Evolutionary conservation across 2,888 invertebrate species (phyloP), one percentile per base, ranked within the genome.

Genomic region (Leucophenga maculata): DNA sequence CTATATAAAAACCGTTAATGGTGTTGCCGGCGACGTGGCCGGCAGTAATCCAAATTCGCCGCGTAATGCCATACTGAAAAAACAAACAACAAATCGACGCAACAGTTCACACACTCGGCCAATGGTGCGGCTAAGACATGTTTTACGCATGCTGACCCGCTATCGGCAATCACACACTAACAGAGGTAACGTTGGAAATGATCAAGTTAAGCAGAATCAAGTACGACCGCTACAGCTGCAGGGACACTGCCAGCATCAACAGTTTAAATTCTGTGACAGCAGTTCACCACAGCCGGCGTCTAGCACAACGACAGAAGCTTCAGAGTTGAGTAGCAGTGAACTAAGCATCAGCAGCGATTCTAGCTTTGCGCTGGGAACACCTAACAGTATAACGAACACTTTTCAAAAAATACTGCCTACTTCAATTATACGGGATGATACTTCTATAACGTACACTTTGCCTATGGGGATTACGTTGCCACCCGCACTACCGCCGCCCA

Each of bases 401-500:
- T 80, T 82, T 67, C 85, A 88, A 72, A 82, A 86, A 6, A 85
- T 86, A 75, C 76, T 88, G 74, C 87, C 87, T 68, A 87, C 88
- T 16, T 88, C 87, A 39, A 80, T 87, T 26, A 88, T 88, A 69
- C 80, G 89, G 44, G 87, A 87, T 65, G 86, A 87, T 60, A 80
- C 81, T 20, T 83, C 85, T 32, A 83, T 84, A 64, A 87, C 86
- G 39, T 87, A 85, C 16, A 83, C 82, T 11, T 73, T 82, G 60
- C 76, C 77, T 8, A 76, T 77, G 18, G 78, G 78, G 16, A 73
- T 80, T 14, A 86, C 79, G 16, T 68, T 88, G 77, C 87, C 87
- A 8, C 90, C 90, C 1, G 89, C 89, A 1, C 74, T 90, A 70
- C 90, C 90, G 46, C 90, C 89, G 16, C 90, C 90, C 26, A 86